phyloP scores from a whole-genome alignment of 2,888 invertebrate genomes.

The Parthenolecanium corni region DNA sequence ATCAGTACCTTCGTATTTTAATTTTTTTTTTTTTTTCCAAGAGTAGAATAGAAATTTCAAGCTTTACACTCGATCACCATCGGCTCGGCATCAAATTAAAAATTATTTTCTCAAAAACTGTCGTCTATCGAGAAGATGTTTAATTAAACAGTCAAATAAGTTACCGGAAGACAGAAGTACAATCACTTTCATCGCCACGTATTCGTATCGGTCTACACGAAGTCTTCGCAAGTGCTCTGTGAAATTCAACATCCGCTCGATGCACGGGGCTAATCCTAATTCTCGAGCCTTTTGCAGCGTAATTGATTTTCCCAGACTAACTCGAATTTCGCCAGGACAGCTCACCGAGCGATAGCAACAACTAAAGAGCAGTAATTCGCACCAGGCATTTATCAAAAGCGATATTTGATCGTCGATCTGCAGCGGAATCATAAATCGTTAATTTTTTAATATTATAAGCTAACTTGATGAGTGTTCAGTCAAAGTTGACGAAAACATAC shows the following conservation, averaged over 20 bases:
- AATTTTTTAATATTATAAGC: background rate
- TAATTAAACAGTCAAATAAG: no score
- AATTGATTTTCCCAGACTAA: conserved; percentile 53
- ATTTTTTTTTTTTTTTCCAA: no score
- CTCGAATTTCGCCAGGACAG: conserved; percentile 77
- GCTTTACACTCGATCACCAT: no score
- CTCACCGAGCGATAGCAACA: conserved; percentile 89
- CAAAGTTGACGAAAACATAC: conserved; percentile 44
- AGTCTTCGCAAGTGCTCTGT: conserved; percentile 82
- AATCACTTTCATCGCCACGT: conserved; percentile 91
- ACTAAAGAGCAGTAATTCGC: conserved; percentile 78
- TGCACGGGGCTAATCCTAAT: conserved; percentile 70
- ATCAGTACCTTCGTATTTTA: no score
- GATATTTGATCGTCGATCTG: conserved; percentile 97
- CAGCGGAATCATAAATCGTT: conserved; percentile 19
- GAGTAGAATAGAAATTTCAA: no score
- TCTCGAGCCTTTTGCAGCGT: conserved; percentile 55
- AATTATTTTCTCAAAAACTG: no score
- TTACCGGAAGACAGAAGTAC: conserved; percentile 81
- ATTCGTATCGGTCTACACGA: conserved; percentile 88
- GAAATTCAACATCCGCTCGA: conserved; percentile 87
- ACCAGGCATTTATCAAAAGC: conserved; percentile 94
- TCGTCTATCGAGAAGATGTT: no score
- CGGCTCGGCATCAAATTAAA: no score
- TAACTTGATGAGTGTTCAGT: background rate